Evolutionary conservation across 2,797 vertebrate species (phyloP).

Genomic region (Echiichthys vipera): DNA sequence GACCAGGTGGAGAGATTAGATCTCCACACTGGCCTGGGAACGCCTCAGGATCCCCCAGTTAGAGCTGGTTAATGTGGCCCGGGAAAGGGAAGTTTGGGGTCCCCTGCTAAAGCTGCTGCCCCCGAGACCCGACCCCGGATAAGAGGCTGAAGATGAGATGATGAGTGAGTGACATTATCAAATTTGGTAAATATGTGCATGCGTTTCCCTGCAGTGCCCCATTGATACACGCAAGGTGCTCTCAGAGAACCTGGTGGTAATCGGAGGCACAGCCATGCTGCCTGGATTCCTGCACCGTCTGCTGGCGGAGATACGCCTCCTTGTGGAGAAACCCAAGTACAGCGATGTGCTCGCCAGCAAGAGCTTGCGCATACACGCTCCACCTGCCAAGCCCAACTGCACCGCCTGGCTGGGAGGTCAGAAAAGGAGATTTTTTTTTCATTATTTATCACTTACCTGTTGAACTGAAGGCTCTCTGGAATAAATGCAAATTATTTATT

Average conservation of each 20-base stretch:
- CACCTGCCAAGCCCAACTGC: slow-evolving; percentile 96
- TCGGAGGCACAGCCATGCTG: slow-evolving; percentile 95
- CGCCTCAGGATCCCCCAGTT: too few relatives aligned
- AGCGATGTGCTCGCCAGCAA: slow-evolving; percentile 90
- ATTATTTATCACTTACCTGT: background rate
- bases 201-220: slow-evolving; percentile 86
- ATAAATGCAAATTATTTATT: too few relatives aligned
- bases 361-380: slow-evolving; percentile 93
- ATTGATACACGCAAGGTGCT: slow-evolving; percentile 97
- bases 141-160: too few relatives aligned
- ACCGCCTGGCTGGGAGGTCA: slow-evolving; percentile 98
- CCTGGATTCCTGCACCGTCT: slow-evolving; percentile 96
- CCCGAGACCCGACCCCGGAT: too few relatives aligned
- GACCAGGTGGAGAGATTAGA: too few relatives aligned
- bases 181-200: background rate
- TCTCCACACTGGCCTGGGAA: too few relatives aligned
- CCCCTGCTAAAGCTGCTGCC: too few relatives aligned
- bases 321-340: slow-evolving; percentile 96
- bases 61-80: too few relatives aligned
- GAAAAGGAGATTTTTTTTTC: slow-evolving; percentile 34
- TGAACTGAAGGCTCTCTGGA: background rate
- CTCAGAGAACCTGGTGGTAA: slow-evolving; percentile 95
- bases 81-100: too few relatives aligned
- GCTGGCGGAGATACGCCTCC: slow-evolving; percentile 93
- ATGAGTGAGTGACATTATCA: background rate